phyloP scores from a whole-genome alignment of 30 jellyfish, hydroid and myxozoan species.

The Pelagia noctiluca region DNA sequence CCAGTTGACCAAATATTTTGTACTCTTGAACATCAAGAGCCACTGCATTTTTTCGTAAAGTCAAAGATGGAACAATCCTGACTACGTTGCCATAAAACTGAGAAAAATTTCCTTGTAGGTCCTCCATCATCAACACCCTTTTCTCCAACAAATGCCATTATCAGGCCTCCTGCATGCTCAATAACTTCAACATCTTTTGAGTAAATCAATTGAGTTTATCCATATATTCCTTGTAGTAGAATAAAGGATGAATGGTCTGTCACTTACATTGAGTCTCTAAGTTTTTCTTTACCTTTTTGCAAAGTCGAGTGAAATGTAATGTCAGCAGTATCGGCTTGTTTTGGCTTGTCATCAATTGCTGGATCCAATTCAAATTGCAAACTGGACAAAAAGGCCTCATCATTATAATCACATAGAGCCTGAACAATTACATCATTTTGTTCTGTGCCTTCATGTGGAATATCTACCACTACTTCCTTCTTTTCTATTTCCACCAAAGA shows the following conservation, averaged over 20 bases:
- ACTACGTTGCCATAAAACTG: constrained; percentile 5
- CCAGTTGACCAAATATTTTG: constrained; percentile 17
- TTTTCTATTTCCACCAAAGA: background rate
- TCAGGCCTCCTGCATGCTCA: constrained; percentile 12
- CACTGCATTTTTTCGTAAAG: constrained; percentile 14
- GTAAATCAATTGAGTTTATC: background rate
- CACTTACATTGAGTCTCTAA: background rate
- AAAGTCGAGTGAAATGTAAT: background rate
- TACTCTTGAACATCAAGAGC: constrained; percentile 13
- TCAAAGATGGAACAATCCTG: constrained; percentile 8
- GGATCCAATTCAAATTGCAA: background rate
- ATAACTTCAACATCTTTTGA: background rate
- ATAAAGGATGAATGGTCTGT: constrained; percentile 11
- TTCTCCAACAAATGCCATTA: constrained; percentile 10
- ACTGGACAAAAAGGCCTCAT: constrained; percentile 5
- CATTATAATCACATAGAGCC: too few species aligned
- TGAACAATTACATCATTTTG: background rate
- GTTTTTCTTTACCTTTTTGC: constrained; percentile 3
- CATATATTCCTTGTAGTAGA: constrained; percentile 1
- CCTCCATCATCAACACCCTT: constrained; percentile 19
- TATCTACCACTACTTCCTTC: background rate
- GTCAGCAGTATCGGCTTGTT: background rate
- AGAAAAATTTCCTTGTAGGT: constrained; percentile 1
- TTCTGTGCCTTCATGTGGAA: background rate
- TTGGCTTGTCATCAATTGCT: background rate